Conservation (phyloP, 2,888 invertebrate species). For the Eugnorisma glareosa region DNA sequence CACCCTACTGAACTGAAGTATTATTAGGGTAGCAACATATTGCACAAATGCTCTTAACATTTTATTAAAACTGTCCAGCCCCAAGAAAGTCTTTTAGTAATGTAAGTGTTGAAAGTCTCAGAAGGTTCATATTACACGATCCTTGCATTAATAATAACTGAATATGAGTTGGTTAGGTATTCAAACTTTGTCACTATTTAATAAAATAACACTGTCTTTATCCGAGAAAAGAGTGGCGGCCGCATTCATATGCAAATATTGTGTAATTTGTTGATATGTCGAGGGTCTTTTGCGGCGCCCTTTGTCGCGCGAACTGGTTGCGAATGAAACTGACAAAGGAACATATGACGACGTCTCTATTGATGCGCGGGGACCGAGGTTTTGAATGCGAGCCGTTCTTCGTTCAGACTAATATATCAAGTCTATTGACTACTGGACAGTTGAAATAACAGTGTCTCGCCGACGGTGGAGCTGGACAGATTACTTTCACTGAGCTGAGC, state of each 20-base stretch:
- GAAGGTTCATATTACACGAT: conserved; percentile 66
- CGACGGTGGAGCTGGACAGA: conserved; percentile 60
- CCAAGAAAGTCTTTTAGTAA: conserved; percentile 31
- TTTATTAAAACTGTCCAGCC: conserved; percentile 1
- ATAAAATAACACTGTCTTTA: conserved; percentile 85
- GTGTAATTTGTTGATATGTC: conserved; percentile 90
- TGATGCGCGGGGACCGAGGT: conserved; percentile 77
- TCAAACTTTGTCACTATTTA: conserved; percentile 83
- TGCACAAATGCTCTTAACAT: background rate
- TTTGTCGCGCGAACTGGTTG: conserved; percentile 86
- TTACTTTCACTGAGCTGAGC: conserved; percentile 59
- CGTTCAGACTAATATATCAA: conserved; percentile 82
- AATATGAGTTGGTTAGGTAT: conserved; percentile 71
- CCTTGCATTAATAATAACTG: conserved; percentile 72
- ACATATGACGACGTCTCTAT: conserved; percentile 87
- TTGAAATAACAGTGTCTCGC: conserved; percentile 83
- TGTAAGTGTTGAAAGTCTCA: conserved; percentile 51
- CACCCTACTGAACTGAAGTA: background rate
- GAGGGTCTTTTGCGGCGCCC: conserved; percentile 89
- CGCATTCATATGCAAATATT: conserved; percentile 87
- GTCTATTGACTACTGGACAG: conserved; percentile 79
- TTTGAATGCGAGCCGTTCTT: conserved; percentile 77
- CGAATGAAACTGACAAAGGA: conserved; percentile 79
- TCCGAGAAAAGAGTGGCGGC: conserved; percentile 76
- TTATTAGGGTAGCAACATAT: conserved; percentile 6